Percentiles rank a stretch among this genome's conserved stretches.
phyloP scores from a whole-genome alignment of 2,888 invertebrate genomes.

The Drosophila seclusa region DNA sequence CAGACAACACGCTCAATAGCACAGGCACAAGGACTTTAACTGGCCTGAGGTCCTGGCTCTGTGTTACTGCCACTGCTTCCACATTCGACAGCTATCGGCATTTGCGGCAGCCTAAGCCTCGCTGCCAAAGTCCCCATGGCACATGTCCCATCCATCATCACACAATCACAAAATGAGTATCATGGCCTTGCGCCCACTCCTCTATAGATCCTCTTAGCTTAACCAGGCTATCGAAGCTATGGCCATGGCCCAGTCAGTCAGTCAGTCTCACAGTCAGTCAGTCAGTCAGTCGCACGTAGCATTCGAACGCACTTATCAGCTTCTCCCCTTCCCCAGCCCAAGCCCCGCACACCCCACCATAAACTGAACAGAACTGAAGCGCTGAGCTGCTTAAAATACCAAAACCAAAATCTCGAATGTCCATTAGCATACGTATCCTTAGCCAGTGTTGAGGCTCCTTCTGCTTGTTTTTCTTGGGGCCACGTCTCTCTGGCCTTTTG shows the following conservation, averaged over 20 bases:
- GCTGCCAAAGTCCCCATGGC: slow-evolving; percentile 51
- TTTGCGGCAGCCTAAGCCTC: slow-evolving; percentile 49
- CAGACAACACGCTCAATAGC: slow-evolving; percentile 59
- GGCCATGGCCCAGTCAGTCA: slow-evolving; percentile 55
- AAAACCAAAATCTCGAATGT: slow-evolving; percentile 81
- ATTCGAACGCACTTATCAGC: slow-evolving; percentile 81
- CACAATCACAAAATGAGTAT: slow-evolving; percentile 82
- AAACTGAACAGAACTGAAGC: slow-evolving; percentile 47
- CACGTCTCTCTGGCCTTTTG: slow-evolving; percentile 58
- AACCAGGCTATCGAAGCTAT: slow-evolving; percentile 21
- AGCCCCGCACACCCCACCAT: slow-evolving; percentile 41
- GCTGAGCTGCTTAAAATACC: slow-evolving; percentile 78
- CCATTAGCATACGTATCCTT: slow-evolving; percentile 78
- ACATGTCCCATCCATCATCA: slow-evolving; percentile 81
- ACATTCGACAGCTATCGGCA: slow-evolving; percentile 65
- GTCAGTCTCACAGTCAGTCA: slow-evolving; percentile 4
- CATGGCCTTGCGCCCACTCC: slow-evolving; percentile 45
- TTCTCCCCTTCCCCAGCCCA: slow-evolving; percentile 27
- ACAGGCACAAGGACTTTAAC: slow-evolving; percentile 55
- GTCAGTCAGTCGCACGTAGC: slow-evolving; percentile 60
- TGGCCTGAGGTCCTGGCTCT: slow-evolving; percentile 49
- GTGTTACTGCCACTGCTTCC: slow-evolving; percentile 22
- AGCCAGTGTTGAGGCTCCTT: slow-evolving; percentile 24
- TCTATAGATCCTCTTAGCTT: slow-evolving; percentile 19
- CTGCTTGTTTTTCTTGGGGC: slow-evolving; percentile 26